Percentiles rank a stretch among this genome's conserved stretches.
Evolutionary conservation across 2,797 vertebrate species (phyloP).

Genomic region (Lemur catta): DNA sequence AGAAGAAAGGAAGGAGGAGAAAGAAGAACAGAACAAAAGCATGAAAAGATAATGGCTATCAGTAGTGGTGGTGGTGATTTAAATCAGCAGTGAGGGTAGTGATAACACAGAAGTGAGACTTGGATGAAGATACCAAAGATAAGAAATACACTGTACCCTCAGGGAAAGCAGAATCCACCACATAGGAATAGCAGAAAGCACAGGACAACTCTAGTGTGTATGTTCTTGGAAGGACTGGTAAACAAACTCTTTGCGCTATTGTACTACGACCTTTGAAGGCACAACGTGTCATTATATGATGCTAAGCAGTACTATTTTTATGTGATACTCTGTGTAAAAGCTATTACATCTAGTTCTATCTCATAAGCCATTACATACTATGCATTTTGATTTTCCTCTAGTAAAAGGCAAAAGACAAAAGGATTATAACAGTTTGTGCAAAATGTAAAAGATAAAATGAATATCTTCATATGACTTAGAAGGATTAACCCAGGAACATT

Average conservation of each 20-base stretch:
- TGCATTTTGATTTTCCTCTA: constrained; percentile 3
- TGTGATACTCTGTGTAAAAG: constrained; percentile 1
- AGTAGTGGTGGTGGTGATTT: background rate
- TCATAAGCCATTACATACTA: constrained; percentile 7
- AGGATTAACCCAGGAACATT: constrained; percentile 32
- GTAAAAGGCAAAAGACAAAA: constrained; percentile 55
- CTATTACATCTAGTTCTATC: background rate
- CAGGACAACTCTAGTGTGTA: background rate
- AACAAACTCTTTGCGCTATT: background rate
- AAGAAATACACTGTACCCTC: background rate
- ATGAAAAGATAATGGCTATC: background rate
- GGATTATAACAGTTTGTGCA: constrained; percentile 14
- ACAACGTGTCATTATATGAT: background rate
- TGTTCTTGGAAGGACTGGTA: background rate
- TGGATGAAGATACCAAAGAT: background rate
- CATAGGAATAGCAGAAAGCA: background rate
- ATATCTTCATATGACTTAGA: constrained; percentile 34
- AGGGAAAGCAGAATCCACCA: background rate
- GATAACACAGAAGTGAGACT: background rate
- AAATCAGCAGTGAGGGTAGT: background rate
- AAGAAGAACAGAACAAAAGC: background rate
- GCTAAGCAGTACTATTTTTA: background rate
- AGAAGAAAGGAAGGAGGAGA: background rate
- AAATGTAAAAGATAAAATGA: constrained; percentile 46
- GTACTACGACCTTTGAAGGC: background rate